Evolutionary conservation across 1,140 invertebrate genomes (phyloP).

Genomic region (Tachypleus tridentatus): DNA sequence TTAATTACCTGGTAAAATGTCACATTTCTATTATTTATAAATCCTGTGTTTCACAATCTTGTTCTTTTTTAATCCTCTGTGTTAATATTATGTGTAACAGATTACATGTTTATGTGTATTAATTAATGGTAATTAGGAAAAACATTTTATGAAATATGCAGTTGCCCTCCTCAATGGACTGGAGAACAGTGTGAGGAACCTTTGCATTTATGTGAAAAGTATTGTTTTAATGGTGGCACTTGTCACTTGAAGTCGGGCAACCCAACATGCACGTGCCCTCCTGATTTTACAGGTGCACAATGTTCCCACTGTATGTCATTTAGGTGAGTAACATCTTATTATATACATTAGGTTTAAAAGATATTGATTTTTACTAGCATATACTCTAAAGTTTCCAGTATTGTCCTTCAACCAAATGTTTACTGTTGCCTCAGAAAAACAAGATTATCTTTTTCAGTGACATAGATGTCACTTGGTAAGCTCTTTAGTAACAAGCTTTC

Average conservation of each 20-base stretch:
- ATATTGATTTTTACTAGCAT: too few relatives aligned
- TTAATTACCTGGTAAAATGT: too few relatives aligned
- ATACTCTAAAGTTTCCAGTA: too few relatives aligned
- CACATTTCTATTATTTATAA: too few relatives aligned
- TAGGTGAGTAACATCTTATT: constrained; percentile 11
- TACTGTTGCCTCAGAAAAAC: too few relatives aligned
- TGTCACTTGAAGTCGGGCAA: constrained; percentile 33
- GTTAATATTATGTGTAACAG: not conserved
- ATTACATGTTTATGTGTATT: not conserved
- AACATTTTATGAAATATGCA: constrained; percentile 35
- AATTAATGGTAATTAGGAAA: not conserved
- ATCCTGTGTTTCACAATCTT: too few relatives aligned
- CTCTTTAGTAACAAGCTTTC: too few relatives aligned
- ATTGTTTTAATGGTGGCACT: constrained; percentile 45
- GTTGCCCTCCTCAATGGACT: constrained; percentile 48
- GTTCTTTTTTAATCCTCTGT: not conserved
- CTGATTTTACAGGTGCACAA: constrained; percentile 34
- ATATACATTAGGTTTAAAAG: too few relatives aligned
- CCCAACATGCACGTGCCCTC: constrained; percentile 36
- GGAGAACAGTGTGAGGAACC: constrained; percentile 51
- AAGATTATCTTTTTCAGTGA: too few relatives aligned
- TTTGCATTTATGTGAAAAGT: constrained; percentile 39
- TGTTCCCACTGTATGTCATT: constrained; percentile 22
- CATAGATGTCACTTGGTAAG: too few relatives aligned
- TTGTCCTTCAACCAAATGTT: too few relatives aligned